A percentile compares a stretch with the other conserved stretches of the same genome.
These are phyloP conservation scores for Melanostoma scalare DNA, from an alignment of 2,888 invertebrate species.

Conservation along the genomic window DNA sequence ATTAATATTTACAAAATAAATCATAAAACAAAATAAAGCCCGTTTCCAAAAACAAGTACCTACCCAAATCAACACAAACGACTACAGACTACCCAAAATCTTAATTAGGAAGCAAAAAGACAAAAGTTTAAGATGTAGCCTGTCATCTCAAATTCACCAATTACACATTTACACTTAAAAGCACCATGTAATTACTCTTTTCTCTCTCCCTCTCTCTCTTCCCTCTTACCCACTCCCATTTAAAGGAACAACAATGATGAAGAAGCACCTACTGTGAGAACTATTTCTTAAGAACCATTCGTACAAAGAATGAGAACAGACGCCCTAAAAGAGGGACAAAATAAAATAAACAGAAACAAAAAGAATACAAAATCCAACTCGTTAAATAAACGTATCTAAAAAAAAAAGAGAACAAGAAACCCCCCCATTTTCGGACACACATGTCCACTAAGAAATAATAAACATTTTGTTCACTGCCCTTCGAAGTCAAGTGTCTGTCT, in stretches of 20 bases:
- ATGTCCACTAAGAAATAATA: slow-evolving; percentile 1
- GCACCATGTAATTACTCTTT: too few relatives aligned
- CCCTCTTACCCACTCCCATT: too few relatives aligned
- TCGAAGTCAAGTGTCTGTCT: slow-evolving; percentile 30
- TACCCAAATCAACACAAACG: too few relatives aligned
- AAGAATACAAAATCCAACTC: slow-evolving; percentile 6
- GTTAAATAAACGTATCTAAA: background rate
- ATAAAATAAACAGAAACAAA: background rate
- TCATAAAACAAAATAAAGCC: too few relatives aligned
- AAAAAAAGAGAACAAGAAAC: background rate
- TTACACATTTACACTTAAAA: too few relatives aligned
- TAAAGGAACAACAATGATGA: background rate
- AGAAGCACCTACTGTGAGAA: slow-evolving; percentile 60
- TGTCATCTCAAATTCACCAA: too few relatives aligned
- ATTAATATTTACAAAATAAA: too few relatives aligned
- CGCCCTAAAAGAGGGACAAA: background rate
- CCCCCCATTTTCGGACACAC: slow-evolving; percentile 2
- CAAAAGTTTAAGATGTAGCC: too few relatives aligned
- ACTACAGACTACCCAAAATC: too few relatives aligned
- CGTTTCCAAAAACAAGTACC: too few relatives aligned
- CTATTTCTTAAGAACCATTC: slow-evolving; percentile 38
- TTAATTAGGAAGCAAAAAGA: too few relatives aligned
- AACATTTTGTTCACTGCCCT: background rate
- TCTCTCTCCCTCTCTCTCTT: too few relatives aligned
- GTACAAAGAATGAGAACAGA: slow-evolving; percentile 20